phyloP scores from a whole-genome alignment of 2,113 vertebrate species.

The Halcyon malimbica region DNA sequence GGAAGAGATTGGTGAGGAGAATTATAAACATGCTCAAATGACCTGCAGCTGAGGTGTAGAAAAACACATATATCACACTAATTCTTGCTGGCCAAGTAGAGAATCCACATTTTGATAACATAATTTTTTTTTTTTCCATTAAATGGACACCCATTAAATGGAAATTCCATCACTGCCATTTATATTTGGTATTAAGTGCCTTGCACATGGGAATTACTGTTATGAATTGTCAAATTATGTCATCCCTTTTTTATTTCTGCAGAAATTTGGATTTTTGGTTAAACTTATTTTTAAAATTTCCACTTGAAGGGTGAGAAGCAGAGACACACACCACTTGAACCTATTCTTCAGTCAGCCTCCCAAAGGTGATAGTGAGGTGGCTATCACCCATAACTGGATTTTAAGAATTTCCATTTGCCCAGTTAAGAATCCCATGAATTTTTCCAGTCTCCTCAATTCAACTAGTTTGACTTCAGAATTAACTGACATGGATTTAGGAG shows the following conservation, averaged over 20 bases:
- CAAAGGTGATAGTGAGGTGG: neutral
- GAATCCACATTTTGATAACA: neutral
- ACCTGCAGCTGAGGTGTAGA: neutral
- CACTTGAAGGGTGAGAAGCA: neutral
- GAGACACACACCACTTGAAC: neutral
- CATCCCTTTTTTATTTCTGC: neutral
- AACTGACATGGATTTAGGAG: constrained; percentile 3
- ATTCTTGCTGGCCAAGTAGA: neutral
- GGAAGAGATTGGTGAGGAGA: neutral
- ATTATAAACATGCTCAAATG: neutral
- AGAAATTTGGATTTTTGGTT: neutral
- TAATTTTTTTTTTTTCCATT: neutral
- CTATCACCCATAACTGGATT: neutral
- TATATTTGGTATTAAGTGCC: neutral
- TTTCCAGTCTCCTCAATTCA: neutral
- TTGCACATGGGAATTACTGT: neutral
- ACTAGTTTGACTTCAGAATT: neutral
- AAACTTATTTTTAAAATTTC: neutral
- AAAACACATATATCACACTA: neutral
- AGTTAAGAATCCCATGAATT: neutral
- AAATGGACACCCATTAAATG: rapidly evolving
- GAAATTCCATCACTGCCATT: neutral
- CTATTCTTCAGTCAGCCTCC: neutral
- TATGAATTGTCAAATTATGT: neutral
- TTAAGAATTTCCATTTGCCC: constrained; percentile 26